Percentiles rank a stretch among this genome's conserved stretches.
Conservation (phyloP, 2,113 vertebrate species). For the Dipodomys merriami region DNA sequence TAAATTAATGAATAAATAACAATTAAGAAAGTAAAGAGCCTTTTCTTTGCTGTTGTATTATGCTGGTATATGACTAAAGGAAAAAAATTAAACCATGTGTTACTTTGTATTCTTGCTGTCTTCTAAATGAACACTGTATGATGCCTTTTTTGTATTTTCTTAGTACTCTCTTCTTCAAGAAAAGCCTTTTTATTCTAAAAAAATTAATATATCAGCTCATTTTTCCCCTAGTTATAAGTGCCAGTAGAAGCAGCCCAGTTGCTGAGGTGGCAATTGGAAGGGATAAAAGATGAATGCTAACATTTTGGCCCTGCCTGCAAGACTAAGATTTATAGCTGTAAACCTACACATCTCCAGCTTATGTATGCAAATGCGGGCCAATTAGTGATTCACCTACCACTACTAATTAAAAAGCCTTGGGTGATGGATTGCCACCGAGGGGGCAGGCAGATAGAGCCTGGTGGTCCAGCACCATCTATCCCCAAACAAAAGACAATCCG, state of each 20-base stretch:
- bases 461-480: slow-evolving; percentile 10
- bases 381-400: slow-evolving; percentile 79
- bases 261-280: slow-evolving; percentile 22
- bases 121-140: neutral
- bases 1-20: too few relatives aligned
- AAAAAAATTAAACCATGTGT: neutral
- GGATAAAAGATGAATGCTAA: slow-evolving; percentile 46
- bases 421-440: slow-evolving; percentile 58
- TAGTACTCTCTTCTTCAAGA: slow-evolving; percentile 8
- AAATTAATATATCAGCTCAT: slow-evolving; percentile 36
- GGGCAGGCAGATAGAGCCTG: neutral
- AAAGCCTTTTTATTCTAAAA: neutral
- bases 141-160: slow-evolving; percentile 25
- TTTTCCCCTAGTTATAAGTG: slow-evolving; percentile 48
- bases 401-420: slow-evolving; percentile 67
- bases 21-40: neutral
- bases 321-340: slow-evolving; percentile 72
- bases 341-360: slow-evolving; percentile 53
- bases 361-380: slow-evolving; percentile 68
- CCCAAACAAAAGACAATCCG: slow-evolving; percentile 58
- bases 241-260: neutral
- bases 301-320: neutral
- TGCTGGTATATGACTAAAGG: neutral
- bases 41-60: neutral
- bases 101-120: neutral